phyloP scores from a whole-genome alignment of 2,797 vertebrate species.

The Sebastes melanostomus region DNA sequence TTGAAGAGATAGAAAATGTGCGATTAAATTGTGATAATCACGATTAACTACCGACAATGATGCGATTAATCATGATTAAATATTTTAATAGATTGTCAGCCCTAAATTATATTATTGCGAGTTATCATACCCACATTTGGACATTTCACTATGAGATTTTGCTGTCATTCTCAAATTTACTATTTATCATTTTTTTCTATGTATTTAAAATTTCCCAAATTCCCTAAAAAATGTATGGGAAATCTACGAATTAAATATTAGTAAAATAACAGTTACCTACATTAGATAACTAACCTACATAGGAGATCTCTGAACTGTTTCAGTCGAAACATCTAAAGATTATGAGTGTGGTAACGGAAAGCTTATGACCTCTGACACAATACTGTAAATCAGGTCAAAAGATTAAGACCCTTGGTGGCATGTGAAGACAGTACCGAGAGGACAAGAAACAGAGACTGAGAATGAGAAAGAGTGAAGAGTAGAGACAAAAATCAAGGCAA shows the following conservation, averaged over 20 bases:
- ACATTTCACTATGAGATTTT: neutral
- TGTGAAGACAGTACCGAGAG: neutral
- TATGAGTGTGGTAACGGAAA: neutral
- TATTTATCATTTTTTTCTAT: neutral
- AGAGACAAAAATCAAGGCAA: neutral
- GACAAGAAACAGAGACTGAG: neutral
- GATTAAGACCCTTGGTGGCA: slow-evolving; percentile 7
- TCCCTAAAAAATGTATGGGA: neutral
- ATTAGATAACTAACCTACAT: neutral
- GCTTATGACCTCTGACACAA: neutral
- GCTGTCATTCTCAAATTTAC: neutral
- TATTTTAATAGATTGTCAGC: no score
- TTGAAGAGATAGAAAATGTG: no score
- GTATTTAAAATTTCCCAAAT: neutral
- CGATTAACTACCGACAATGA: fast-evolving
- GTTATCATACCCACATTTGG: neutral
- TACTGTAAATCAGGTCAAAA: slow-evolving; percentile 9
- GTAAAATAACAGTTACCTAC: neutral
- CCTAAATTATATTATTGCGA: neutral
- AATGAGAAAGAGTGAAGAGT: neutral
- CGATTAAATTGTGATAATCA: no score
- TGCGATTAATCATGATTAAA: no score
- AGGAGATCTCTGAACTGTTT: neutral
- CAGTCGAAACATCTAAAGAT: neutral
- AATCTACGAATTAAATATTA: neutral